phyloP scores from a whole-genome alignment of 2,113 vertebrate species.

The Anser cygnoides region DNA sequence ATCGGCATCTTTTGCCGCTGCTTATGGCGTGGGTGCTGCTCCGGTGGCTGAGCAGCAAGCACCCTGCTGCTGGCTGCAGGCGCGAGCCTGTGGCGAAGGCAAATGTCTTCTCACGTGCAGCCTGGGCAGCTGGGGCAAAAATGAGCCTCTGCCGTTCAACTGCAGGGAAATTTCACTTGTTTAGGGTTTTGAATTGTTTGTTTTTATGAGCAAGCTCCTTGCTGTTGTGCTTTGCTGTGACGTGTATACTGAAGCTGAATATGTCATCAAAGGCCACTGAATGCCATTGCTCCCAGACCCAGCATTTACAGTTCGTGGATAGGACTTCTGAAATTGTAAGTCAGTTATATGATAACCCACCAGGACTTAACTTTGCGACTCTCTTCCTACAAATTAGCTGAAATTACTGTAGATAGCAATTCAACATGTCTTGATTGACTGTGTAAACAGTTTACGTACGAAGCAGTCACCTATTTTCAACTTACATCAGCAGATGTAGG shows the following conservation, averaged over 20 bases:
- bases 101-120: neutral
- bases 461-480: neutral
- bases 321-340: neutral
- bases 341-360: neutral
- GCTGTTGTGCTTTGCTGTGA: neutral
- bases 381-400: neutral
- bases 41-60: rapidly evolving
- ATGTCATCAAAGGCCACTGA: neutral
- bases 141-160: neutral
- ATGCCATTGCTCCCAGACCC: neutral
- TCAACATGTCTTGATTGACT: neutral
- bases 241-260: neutral
- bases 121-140: rapidly evolving
- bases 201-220: neutral
- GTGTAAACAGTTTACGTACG: rapidly evolving
- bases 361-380: neutral
- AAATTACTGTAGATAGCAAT: neutral
- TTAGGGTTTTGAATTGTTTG: neutral
- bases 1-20: rapidly evolving
- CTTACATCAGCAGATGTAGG: neutral
- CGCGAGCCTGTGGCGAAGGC: neutral
- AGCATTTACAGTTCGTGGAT: neutral
- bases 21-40: rapidly evolving
- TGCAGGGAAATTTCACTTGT: neutral
- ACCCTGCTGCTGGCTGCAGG: neutral